Percentiles rank a stretch among this genome's conserved stretches.
phyloP scores from a whole-genome alignment of 2,797 vertebrate species.

The Cygnus olor region DNA sequence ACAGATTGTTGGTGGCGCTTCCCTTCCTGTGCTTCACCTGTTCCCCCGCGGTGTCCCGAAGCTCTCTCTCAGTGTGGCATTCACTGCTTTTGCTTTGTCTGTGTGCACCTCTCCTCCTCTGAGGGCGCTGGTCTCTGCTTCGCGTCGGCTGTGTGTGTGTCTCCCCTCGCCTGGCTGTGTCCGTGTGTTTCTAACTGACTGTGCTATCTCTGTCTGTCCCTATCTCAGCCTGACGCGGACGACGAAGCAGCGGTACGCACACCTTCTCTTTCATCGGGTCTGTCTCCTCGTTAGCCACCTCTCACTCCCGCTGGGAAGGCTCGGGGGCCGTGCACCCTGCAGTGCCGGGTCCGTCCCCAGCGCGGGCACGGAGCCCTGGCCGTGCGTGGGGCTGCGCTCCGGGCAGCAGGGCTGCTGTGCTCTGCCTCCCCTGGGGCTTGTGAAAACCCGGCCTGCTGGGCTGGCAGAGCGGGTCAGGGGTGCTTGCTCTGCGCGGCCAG shows the following conservation, averaged over 20 bases:
- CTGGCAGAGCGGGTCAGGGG: neutral
- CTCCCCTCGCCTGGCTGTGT: neutral
- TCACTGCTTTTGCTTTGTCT: neutral
- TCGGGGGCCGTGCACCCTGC: neutral
- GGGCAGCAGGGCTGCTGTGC: neutral
- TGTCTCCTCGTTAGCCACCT: neutral
- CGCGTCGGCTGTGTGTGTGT: neutral
- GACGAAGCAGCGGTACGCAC: conserved; percentile 92
- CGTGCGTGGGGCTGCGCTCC: too few relatives aligned
- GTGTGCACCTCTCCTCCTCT: neutral
- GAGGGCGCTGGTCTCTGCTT: neutral
- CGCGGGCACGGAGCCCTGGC: too few relatives aligned
- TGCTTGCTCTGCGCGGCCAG: neutral
- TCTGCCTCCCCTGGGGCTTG: neutral
- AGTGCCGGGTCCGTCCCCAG: neutral
- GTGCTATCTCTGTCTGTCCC: conserved; percentile 80
- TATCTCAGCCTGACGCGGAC: conserved; percentile 87
- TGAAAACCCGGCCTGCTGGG: fast-evolving
- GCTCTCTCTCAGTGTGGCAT: fast-evolving
- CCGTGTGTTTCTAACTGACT: conserved; percentile 78
- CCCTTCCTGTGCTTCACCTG: neutral
- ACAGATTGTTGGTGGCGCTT: neutral
- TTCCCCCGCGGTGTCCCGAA: fast-evolving
- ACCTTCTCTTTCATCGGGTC: conserved; percentile 74
- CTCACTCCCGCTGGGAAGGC: neutral